phyloP scores from a whole-genome alignment of 1,140 invertebrate species.

The Atopsyche davidsoni region DNA sequence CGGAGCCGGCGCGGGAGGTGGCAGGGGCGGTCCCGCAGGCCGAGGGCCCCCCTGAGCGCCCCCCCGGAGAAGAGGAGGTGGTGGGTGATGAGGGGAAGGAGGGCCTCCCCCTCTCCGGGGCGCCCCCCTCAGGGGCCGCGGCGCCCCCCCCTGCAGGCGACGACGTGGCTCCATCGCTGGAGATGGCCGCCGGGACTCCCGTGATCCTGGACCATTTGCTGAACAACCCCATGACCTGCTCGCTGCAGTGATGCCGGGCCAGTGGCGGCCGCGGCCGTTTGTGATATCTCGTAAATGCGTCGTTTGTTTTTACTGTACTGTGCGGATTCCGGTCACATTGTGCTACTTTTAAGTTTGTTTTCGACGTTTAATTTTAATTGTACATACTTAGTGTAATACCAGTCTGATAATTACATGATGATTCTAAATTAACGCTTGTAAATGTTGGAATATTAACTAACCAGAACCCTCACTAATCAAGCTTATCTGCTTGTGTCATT shows the following conservation, averaged over 20 bases:
- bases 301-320: neutral
- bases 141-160: conserved; percentile 8
- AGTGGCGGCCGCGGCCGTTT: neutral
- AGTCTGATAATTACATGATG: no score
- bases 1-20: conserved; percentile 3
- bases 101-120: neutral
- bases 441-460: no score
- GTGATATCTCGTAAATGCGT: neutral
- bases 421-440: no score
- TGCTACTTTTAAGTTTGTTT: no score
- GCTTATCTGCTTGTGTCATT: no score
- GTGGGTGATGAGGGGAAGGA: neutral
- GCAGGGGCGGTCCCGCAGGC: neutral
- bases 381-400: no score
- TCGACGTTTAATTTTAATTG: no score
- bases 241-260: conserved; percentile 39
- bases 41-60: neutral
- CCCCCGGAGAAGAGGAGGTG: neutral
- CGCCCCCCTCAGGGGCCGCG: neutral
- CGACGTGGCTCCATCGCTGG: conserved; percentile 31
- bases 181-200: conserved; percentile 48
- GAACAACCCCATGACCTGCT: conserved; percentile 46
- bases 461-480: no score
- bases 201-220: conserved; percentile 47
- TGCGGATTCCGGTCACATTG: no score